A percentile compares a stretch with the other conserved stretches of the same genome.
Evolutionary conservation across 2,797 vertebrate species (phyloP).

Genomic region (Macroramphosus scolopax): DNA sequence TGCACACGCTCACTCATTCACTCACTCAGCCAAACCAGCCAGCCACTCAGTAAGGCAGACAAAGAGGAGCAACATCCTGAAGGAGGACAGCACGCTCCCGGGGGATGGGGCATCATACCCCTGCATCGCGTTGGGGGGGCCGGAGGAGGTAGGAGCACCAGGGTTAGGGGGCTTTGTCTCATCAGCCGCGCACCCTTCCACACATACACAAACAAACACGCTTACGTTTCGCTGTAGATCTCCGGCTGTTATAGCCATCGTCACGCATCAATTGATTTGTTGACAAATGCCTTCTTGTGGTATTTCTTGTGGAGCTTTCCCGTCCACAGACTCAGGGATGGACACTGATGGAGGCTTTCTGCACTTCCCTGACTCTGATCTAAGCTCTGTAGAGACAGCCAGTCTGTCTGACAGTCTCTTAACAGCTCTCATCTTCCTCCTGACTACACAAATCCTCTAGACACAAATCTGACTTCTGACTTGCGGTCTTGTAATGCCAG

Average conservation of each 20-base stretch:
- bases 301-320: constrained; percentile 41
- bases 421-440: constrained; percentile 46
- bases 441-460: constrained; percentile 37
- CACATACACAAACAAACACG: constrained; percentile 22
- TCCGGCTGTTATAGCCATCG: constrained; percentile 41
- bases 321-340: constrained; percentile 6
- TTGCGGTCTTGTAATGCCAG: constrained; percentile 24
- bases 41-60: constrained; percentile 62
- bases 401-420: constrained; percentile 65
- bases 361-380: constrained; percentile 44
- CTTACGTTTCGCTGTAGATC: constrained; percentile 26
- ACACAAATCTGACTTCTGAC: constrained; percentile 45
- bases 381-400: constrained; percentile 58
- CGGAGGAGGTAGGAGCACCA: constrained; percentile 78
- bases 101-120: constrained; percentile 83
- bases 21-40: constrained; percentile 41
- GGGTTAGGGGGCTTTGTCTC: constrained; percentile 74
- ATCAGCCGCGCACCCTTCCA: constrained; percentile 35
- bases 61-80: constrained; percentile 73
- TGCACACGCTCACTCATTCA: constrained; percentile 58
- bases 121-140: constrained; percentile 78
- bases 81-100: constrained; percentile 71
- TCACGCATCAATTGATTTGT: constrained; percentile 32
- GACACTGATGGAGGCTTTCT: constrained; percentile 48
- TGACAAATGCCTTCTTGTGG: constrained; percentile 24